Conservation (phyloP, 2,888 invertebrate species). For the Himalopsyche tibetana region DNA sequence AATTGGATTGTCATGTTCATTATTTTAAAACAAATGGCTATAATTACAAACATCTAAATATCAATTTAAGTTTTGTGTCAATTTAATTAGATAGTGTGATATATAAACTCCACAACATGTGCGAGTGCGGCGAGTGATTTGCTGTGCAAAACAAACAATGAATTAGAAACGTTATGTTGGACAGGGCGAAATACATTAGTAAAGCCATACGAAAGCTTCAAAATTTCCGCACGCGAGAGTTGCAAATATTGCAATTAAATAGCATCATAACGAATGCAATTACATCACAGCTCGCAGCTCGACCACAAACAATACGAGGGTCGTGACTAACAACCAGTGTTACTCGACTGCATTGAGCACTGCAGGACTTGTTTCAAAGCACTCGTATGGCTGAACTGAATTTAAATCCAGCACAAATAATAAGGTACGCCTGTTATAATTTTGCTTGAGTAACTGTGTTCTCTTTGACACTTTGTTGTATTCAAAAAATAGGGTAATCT, state of each 20-base stretch:
- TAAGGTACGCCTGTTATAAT: not conserved
- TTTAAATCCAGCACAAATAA: conserved; percentile 20
- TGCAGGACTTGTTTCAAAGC: conserved; percentile 27
- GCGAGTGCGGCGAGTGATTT: not conserved
- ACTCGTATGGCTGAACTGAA: conserved; percentile 15
- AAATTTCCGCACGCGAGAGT: conserved; percentile 40
- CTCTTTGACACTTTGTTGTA: not conserved
- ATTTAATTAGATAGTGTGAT: not conserved
- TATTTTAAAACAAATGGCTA: too few species aligned
- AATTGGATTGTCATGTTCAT: too few species aligned
- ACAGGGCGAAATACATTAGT: conserved; percentile 24
- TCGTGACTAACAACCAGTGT: conserved; percentile 40
- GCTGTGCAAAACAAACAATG: conserved; percentile 25
- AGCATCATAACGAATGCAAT: conserved; percentile 52
- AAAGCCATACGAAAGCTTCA: conserved; percentile 35
- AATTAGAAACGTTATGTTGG: conserved; percentile 16
- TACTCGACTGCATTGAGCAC: not conserved
- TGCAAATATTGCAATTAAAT: conserved; percentile 54
- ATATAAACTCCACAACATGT: not conserved
- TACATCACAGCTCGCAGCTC: conserved; percentile 43
- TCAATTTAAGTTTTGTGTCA: too few species aligned
- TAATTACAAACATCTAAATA: too few species aligned
- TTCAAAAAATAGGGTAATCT: not conserved
- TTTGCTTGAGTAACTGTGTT: not conserved
- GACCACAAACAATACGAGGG: conserved; percentile 49